phyloP scores from a whole-genome alignment of 2,797 vertebrate genomes.

The Coracias cyanogaster region DNA sequence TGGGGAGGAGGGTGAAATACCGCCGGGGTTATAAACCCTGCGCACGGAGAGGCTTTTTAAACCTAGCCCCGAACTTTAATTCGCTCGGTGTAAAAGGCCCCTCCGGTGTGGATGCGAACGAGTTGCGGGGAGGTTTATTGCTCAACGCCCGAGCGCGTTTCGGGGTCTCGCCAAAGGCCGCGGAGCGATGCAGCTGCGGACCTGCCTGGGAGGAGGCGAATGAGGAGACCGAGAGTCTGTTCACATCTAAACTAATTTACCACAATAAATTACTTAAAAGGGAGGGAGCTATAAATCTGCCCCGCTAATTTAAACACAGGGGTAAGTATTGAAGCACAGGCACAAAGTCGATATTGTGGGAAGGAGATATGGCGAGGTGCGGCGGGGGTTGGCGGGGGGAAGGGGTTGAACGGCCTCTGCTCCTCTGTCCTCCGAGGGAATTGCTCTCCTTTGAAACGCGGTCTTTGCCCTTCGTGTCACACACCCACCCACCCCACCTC shows the following conservation, averaged over 20 bases:
- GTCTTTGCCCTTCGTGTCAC: background rate
- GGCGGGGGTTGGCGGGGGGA: too few species aligned
- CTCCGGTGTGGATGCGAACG: conserved; percentile 5
- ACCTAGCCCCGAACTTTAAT: background rate
- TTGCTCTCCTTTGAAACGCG: background rate
- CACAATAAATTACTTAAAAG: conserved; percentile 78
- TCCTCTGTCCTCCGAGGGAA: background rate
- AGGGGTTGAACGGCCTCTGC: background rate
- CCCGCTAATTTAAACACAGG: conserved; percentile 68
- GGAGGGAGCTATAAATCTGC: conserved; percentile 74
- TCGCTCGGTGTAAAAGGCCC: background rate
- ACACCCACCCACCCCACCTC: background rate
- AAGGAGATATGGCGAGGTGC: background rate
- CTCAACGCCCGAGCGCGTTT: conserved; percentile 62
- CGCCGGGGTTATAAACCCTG: background rate
- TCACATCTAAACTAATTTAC: conserved; percentile 71
- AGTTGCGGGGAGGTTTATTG: conserved; percentile 44
- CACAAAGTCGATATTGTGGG: conserved; percentile 61
- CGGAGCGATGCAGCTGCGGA: conserved; percentile 46
- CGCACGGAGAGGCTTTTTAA: background rate
- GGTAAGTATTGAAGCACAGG: conserved; percentile 49
- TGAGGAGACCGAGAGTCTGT: conserved; percentile 69
- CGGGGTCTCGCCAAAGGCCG: conserved; percentile 27
- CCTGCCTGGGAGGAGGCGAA: conserved; percentile 47
- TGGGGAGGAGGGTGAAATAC: background rate